These are phyloP conservation scores for Nannospalax galili DNA, from an alignment of 2,113 vertebrate species.

Conservation along the genomic window DNA sequence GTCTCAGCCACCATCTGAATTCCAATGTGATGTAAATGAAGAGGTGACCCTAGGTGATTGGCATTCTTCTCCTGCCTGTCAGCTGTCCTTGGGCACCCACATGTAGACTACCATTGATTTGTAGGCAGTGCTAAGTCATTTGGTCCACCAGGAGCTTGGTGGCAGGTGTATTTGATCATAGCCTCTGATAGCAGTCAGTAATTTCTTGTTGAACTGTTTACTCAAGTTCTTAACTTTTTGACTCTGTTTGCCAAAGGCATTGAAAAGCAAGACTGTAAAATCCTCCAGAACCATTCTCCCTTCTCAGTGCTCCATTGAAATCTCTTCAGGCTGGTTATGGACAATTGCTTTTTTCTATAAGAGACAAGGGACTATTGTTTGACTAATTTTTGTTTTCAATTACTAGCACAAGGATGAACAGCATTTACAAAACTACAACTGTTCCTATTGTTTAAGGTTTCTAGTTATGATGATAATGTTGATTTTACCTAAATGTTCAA, in stretches of 20 bases:
- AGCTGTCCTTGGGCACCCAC: conserved; percentile 64
- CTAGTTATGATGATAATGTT: conserved; percentile 59
- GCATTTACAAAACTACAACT: conserved; percentile 39
- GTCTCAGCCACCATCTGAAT: conserved; percentile 77
- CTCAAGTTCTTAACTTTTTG: conserved; percentile 81
- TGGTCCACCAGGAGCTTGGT: conserved; percentile 52
- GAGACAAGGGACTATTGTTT: conserved; percentile 60
- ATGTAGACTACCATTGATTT: conserved; percentile 61
- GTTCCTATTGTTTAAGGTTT: conserved; percentile 53
- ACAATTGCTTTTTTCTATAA: conserved; percentile 71
- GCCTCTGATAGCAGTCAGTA: conserved; percentile 61
- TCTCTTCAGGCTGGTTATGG: conserved; percentile 67
- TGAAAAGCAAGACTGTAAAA: conserved; percentile 42
- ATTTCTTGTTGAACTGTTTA: conserved; percentile 80
- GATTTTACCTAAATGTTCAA: conserved; percentile 64
- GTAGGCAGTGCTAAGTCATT: conserved; percentile 76
- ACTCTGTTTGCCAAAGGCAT: conserved; percentile 77
- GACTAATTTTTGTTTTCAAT: conserved; percentile 58
- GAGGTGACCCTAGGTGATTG: conserved; percentile 63
- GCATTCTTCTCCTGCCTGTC: conserved; percentile 67
- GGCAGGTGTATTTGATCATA: conserved; percentile 80
- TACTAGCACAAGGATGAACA: conserved; percentile 70
- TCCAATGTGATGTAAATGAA: conserved; percentile 83
- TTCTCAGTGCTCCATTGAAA: conserved; percentile 65
- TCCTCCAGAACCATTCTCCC: conserved; percentile 23